A percentile compares a stretch with the other conserved stretches of the same genome.
Conservation (phyloP, 2,797 vertebrate genomes). For the Sebastes diaconus region DNA sequence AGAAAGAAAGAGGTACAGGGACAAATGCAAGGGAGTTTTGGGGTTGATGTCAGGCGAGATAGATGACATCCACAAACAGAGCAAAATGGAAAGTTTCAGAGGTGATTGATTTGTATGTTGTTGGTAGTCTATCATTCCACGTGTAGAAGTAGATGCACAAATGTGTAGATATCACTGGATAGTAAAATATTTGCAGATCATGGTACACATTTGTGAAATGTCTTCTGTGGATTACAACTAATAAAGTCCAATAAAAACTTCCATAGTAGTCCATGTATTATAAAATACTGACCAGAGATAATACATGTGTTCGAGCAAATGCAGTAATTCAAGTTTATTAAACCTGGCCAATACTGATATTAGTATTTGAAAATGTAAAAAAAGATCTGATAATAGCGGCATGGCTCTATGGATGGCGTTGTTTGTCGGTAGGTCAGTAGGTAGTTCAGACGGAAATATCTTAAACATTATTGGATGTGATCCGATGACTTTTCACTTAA, state of each 20-base stretch:
- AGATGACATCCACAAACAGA: conserved; percentile 6
- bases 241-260: no score
- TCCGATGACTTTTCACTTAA: no score
- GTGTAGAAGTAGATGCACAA: no score
- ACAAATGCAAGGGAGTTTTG: conserved; percentile 23
- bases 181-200: no score
- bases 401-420: no score
- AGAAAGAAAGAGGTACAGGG: not conserved
- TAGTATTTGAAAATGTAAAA: not conserved
- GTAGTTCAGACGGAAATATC: not conserved
- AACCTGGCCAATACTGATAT: not conserved
- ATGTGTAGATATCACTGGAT: no score
- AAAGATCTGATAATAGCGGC: not conserved
- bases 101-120: not conserved
- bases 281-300: conserved; percentile 19
- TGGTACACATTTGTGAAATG: no score
- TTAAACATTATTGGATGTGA: not conserved
- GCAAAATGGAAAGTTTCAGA: not conserved
- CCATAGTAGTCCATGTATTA: not conserved
- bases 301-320: conserved; percentile 11
- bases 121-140: not conserved
- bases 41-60: not conserved
- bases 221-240: no score
- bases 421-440: not conserved
- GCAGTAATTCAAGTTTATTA: conserved; percentile 16